Evolutionary conservation across 2,888 invertebrate genomes (phyloP).

Genomic region (Galerucella nymphaeae): DNA sequence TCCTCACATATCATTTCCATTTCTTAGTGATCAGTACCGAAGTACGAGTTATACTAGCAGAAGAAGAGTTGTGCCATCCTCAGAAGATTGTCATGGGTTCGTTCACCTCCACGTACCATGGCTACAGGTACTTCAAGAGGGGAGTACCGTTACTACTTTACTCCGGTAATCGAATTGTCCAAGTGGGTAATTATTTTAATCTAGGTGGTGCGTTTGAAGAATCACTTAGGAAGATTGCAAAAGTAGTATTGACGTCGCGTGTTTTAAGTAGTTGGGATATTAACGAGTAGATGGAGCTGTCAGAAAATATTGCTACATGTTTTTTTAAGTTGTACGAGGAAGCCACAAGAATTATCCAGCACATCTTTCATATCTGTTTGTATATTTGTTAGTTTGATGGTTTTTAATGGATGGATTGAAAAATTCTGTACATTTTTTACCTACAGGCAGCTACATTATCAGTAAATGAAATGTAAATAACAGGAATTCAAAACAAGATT

Average conservation of each 20-base stretch:
- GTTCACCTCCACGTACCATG: constrained; percentile 58
- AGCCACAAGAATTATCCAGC: neutral
- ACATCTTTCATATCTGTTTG: too few relatives aligned
- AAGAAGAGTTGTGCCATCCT: constrained; percentile 59
- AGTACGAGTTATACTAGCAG: constrained; percentile 59
- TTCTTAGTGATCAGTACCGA: constrained; percentile 58
- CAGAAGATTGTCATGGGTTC: constrained; percentile 57
- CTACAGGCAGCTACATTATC: too few relatives aligned
- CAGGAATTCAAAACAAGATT: too few relatives aligned
- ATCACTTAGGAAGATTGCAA: constrained; percentile 7
- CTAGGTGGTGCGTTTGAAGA: constrained; percentile 48
- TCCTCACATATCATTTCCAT: constrained; percentile 58
- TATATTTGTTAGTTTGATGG: too few relatives aligned
- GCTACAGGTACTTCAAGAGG: constrained; percentile 60
- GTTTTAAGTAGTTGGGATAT: neutral
- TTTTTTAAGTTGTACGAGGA: neutral
- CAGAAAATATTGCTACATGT: neutral
- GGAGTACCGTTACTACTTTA: constrained; percentile 63
- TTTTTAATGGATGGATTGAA: too few relatives aligned
- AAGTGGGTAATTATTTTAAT: constrained; percentile 54
- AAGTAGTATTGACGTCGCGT: neutral
- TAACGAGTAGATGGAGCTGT: neutral
- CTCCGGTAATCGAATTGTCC: constrained; percentile 60
- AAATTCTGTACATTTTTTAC: too few relatives aligned
- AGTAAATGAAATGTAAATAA: too few relatives aligned